These are phyloP conservation scores for Agrilus cyanescens DNA, from an alignment of 2,888 invertebrate species.

Conservation along the genomic window DNA sequence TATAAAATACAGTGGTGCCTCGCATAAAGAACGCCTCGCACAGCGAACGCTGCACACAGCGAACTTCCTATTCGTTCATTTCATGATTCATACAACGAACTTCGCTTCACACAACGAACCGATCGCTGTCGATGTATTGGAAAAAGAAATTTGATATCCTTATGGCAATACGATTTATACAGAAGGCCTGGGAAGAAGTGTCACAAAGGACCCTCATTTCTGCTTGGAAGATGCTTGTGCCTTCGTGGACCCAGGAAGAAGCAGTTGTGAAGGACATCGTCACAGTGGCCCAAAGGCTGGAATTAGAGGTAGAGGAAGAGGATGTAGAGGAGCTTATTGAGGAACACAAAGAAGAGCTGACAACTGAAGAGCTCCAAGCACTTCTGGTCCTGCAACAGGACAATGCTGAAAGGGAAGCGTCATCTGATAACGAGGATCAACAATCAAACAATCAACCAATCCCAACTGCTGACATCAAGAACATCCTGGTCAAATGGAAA, in stretches of 20 bases:
- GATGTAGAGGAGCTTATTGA: too few relatives aligned
- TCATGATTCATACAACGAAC: too few relatives aligned
- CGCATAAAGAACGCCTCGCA: too few relatives aligned
- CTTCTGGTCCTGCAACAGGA: slow-evolving; percentile 12
- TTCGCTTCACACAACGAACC: too few relatives aligned
- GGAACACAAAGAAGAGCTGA: not conserved
- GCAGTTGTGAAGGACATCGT: too few relatives aligned
- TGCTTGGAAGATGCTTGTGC: slow-evolving; percentile 12
- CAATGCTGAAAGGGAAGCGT: slow-evolving; percentile 12
- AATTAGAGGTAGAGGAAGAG: too few relatives aligned
- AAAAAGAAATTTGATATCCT: slow-evolving; percentile 19
- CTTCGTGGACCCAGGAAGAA: not conserved
- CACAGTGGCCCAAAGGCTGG: too few relatives aligned
- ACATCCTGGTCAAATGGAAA: slow-evolving; percentile 12
- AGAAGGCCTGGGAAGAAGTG: slow-evolving; percentile 13
- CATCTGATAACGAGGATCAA: slow-evolving; percentile 12
- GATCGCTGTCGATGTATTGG: too few relatives aligned
- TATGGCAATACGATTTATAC: slow-evolving; percentile 13
- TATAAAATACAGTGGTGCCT: too few relatives aligned
- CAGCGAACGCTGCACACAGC: too few relatives aligned
- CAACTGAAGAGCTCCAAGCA: slow-evolving; percentile 13
- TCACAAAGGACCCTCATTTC: slow-evolving; percentile 8
- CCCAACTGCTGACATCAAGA: slow-evolving; percentile 13
- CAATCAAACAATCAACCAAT: slow-evolving; percentile 5
- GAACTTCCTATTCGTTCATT: too few relatives aligned